These are phyloP conservation scores for Hirundichthys speculiger DNA, from an alignment of 2,113 vertebrate species.

Conservation along the genomic window DNA sequence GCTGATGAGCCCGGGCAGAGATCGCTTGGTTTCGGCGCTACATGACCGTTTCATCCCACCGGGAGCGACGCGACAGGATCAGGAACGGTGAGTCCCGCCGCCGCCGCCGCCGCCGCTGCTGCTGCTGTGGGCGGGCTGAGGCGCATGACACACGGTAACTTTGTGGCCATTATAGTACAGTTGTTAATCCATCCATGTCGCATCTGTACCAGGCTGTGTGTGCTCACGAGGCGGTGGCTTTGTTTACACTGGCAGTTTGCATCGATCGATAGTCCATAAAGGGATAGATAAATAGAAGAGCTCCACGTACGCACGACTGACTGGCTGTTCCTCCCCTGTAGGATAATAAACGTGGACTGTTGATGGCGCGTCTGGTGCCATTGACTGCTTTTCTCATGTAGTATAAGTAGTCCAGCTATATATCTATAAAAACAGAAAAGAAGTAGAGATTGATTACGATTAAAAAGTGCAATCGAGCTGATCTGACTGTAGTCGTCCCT, in stretches of 20 bases:
- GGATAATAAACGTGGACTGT: constrained; percentile 56
- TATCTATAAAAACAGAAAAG: neutral
- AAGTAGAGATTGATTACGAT: neutral
- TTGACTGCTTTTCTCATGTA: constrained; percentile 17
- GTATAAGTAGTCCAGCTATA: neutral
- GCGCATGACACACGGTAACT: constrained; percentile 65
- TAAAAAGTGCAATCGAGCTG: constrained; percentile 46
- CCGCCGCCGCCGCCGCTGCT: too few relatives aligned
- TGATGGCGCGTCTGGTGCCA: constrained; percentile 27
- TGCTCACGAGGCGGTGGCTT: neutral
- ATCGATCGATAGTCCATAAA: constrained; percentile 12
- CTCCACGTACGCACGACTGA: constrained; percentile 64
- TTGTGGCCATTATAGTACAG: constrained; percentile 47
- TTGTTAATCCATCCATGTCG: constrained; percentile 5
- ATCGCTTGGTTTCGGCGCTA: constrained; percentile 12
- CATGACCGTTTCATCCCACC: constrained; percentile 49
- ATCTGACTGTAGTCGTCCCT: constrained; percentile 31
- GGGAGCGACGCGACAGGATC: constrained; percentile 50
- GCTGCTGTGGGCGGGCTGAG: constrained; percentile 52
- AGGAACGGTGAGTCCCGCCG: constrained; percentile 58
- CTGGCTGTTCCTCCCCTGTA: constrained; percentile 37
- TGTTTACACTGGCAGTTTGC: constrained; percentile 28
- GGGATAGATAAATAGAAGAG: constrained; percentile 44
- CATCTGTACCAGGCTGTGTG: neutral
- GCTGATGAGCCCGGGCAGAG: constrained; percentile 45